These are phyloP conservation scores for Coremacera marginata DNA, from an alignment of 2,888 invertebrate species.

Conservation along the genomic window DNA sequence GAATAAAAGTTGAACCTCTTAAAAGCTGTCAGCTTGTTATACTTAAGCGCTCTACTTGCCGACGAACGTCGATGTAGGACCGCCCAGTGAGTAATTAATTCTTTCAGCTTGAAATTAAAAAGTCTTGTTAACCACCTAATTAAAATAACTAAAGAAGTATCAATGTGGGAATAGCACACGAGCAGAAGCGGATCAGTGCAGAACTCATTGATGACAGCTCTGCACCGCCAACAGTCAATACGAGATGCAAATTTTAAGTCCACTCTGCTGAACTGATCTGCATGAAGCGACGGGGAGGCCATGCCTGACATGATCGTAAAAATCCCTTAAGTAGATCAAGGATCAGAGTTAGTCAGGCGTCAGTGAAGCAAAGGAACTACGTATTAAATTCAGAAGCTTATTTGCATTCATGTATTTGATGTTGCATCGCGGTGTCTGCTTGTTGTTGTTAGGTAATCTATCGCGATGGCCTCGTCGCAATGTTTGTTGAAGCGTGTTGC, in stretches of 20 bases:
- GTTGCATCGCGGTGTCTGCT: not conserved
- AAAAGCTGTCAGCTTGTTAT: not conserved
- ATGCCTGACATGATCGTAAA: conserved; percentile 39
- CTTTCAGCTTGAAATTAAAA: conserved; percentile 69
- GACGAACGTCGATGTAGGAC: conserved; percentile 50
- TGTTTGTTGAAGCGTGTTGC: conserved; percentile 4
- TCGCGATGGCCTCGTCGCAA: not conserved
- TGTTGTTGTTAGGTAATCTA: not conserved
- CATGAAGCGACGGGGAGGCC: not conserved
- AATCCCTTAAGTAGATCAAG: conserved; percentile 43
- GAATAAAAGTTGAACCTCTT: not conserved
- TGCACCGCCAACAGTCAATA: conserved; percentile 13
- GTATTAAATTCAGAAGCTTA: conserved; percentile 37
- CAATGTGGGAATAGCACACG: not conserved
- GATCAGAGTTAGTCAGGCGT: conserved; percentile 21
- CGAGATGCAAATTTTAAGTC: conserved; percentile 7
- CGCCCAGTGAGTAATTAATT: conserved; percentile 69
- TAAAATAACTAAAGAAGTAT: conserved; percentile 62
- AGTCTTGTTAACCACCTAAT: conserved; percentile 70
- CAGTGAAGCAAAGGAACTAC: not conserved
- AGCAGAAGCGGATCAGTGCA: not conserved
- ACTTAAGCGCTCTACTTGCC: conserved; percentile 21
- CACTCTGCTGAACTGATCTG: not conserved
- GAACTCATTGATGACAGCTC: conserved; percentile 12
- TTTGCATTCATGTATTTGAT: conserved; percentile 32